These are phyloP conservation scores for Passerculus sandwichensis DNA, from an alignment of 2,797 vertebrate genomes.

Conservation along the genomic window DNA sequence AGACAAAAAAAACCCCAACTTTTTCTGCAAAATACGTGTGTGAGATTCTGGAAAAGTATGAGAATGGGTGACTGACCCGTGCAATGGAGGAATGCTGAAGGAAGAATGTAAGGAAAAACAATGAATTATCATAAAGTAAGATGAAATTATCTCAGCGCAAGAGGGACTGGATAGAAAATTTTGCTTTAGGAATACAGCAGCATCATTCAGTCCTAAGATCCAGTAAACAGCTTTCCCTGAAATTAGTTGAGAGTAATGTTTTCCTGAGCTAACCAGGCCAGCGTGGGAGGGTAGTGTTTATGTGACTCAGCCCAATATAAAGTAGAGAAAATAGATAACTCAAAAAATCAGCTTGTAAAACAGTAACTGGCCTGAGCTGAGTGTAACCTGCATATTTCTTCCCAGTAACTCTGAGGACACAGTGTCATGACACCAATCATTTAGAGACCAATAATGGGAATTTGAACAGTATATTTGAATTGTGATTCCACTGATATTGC, in stretches of 20 bases:
- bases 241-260: not conserved
- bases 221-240: not conserved
- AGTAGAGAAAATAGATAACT: not conserved
- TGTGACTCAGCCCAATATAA: not conserved
- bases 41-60: not conserved
- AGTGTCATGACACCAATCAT: not conserved
- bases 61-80: not conserved
- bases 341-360: not conserved
- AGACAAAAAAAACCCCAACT: not conserved
- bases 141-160: not conserved
- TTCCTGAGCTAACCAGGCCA: not conserved
- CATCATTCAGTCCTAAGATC: not conserved
- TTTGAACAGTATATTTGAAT: not conserved
- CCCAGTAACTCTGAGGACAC: not conserved
- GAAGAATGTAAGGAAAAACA: not conserved
- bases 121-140: not conserved
- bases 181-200: not conserved
- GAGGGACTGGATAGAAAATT: not conserved
- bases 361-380: not conserved
- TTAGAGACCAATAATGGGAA: not conserved
- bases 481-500: not conserved
- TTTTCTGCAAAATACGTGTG: not conserved
- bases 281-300: not conserved
- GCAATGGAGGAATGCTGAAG: not conserved
- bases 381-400: not conserved